Evolutionary conservation across 2,888 invertebrate species (phyloP), one percentile per base, ranked within the genome.

Genomic region (Chaitophorus viminalis): DNA sequence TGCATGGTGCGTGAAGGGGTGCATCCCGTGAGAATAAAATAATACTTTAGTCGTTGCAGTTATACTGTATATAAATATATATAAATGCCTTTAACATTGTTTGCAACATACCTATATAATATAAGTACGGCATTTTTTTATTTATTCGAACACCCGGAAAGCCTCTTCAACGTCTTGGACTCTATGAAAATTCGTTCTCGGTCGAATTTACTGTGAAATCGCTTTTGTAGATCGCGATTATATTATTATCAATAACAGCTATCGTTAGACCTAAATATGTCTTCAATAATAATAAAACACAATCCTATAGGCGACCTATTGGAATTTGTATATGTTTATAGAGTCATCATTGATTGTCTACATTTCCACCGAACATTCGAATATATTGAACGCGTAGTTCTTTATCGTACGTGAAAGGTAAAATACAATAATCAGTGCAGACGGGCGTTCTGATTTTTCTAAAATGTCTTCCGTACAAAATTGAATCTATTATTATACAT

Each of bases 21-120:
- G 54, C 52, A 33, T 60, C 33, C 17, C 33, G 78, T 54, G 78
- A 54, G 33, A 78, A 78, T n/a, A n/a, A 78, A 60, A 33, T 54
- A 54, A 54, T 54, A 31, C 52, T 29, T 31, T 70, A 31, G 70
- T 31, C 4, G 17, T 31, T 29, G 29, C 31, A 17, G 14, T n/a
- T n/a, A n/a, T n/a, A n/a, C n/a, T n/a, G n/a, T n/a, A n/a, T n/a
- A n/a, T n/a, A n/a, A n/a, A n/a, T n/a, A n/a, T 39, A 8, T 11
- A 39, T 54, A 18, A 18, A 25, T 60, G 60, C 25, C 6, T 25
- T 5, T 25, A 5, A 5, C 60, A 25, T 25, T 21, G 60, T 60
- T 60, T 21, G 18, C 4, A 25, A 60, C 60, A 6, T 60, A 25
- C n/a, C n/a, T n/a, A 5, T 46, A 14, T 46, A n/a, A n/a, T n/a